Evolutionary conservation across 1,140 invertebrate species (phyloP).

Genomic region (Neodiprion pinetum): DNA sequence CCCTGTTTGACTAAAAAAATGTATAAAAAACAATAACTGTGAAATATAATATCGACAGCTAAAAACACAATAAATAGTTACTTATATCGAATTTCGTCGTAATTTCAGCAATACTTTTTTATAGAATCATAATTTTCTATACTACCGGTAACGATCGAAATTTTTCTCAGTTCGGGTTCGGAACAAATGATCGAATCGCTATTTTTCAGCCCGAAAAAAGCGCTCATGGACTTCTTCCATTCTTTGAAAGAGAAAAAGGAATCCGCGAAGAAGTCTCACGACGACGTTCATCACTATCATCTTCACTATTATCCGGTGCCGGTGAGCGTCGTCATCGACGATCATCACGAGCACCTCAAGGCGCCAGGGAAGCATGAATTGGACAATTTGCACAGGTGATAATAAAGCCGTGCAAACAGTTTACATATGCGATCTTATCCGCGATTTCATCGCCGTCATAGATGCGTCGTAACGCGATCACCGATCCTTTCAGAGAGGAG

Average conservation of each 20-base stretch:
- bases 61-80: too few species aligned
- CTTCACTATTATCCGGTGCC: constrained; percentile 47
- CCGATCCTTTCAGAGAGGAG: constrained; percentile 35
- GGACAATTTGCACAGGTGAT: constrained; percentile 39
- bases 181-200: background rate
- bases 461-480: background rate
- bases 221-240: constrained; percentile 37
- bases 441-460: background rate
- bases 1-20: too few species aligned
- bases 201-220: constrained; percentile 37
- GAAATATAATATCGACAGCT: too few species aligned
- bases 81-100: too few species aligned
- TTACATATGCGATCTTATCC: background rate
- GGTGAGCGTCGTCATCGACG: constrained; percentile 15
- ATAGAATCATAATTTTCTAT: too few species aligned
- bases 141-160: too few species aligned
- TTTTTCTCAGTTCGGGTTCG: too few species aligned
- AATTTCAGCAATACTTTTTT: too few species aligned
- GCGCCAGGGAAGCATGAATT: constrained; percentile 39
- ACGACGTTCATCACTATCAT: constrained; percentile 46
- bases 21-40: too few species aligned
- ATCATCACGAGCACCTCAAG: constrained; percentile 22
- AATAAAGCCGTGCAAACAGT: background rate
- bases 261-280: constrained; percentile 23
- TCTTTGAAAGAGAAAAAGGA: constrained; percentile 37